These are phyloP conservation scores for Ectemnius cavifrons DNA, from an alignment of 2,888 invertebrate species.

Conservation along the genomic window DNA sequence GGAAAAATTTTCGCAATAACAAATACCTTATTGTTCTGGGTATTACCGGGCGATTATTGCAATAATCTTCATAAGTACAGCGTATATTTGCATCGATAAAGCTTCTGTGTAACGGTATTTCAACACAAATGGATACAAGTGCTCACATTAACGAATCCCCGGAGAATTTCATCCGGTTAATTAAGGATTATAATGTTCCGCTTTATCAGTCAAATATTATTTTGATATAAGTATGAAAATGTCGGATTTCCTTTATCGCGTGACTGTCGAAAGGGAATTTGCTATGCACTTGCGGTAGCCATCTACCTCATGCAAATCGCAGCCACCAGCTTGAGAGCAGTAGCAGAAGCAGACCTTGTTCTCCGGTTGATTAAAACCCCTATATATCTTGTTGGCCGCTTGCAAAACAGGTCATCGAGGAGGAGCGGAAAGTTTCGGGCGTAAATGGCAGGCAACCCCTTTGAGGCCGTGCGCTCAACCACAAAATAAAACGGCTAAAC, in stretches of 20 bases:
- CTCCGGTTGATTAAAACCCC: conserved; percentile 33
- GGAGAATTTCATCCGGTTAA: neutral
- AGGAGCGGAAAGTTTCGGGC: conserved; percentile 42
- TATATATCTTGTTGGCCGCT: conserved; percentile 19
- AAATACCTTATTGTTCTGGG: conserved; percentile 7
- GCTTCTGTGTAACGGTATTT: neutral
- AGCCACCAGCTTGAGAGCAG: neutral
- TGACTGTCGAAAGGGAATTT: neutral
- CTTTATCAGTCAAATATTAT: no score
- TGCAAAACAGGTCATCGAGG: conserved; percentile 36
- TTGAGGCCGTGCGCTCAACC: conserved; percentile 53
- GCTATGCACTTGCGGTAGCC: neutral
- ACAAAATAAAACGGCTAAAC: conserved; percentile 58
- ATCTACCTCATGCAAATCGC: neutral
- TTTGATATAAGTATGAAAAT: neutral
- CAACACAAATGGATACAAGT: neutral
- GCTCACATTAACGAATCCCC: neutral
- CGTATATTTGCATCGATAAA: neutral
- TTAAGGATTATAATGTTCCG: no score
- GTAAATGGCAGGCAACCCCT: conserved; percentile 39
- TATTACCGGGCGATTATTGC: conserved; percentile 4
- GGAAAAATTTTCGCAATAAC: neutral
- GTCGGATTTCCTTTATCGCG: neutral
- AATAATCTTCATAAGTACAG: neutral
- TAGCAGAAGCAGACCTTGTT: conserved; percentile 14